These are phyloP conservation scores for Phytoseiulus persimilis DNA, from an alignment of 2,888 invertebrate genomes.

Conservation along the genomic window DNA sequence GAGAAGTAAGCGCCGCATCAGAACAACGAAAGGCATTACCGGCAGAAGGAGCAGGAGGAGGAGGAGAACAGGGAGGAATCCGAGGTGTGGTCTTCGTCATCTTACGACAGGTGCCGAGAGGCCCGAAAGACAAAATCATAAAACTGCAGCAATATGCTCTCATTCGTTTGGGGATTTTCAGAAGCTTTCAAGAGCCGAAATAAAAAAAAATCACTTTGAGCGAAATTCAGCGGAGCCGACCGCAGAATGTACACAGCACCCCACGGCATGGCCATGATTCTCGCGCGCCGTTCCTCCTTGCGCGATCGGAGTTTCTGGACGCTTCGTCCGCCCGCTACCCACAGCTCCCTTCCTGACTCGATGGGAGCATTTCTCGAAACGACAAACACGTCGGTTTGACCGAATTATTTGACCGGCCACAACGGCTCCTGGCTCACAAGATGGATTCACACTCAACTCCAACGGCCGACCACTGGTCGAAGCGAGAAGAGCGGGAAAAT, in stretches of 20 bases:
- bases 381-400: no score
- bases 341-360: no score
- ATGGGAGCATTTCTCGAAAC: no score
- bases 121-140: not conserved
- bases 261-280: no score
- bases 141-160: not conserved
- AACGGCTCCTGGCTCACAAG: not conserved
- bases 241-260: no score
- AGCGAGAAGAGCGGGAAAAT: not conserved
- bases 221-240: not conserved
- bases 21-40: not conserved
- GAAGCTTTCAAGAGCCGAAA: not conserved
- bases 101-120: not conserved
- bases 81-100: conserved; percentile 5
- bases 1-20: not conserved
- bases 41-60: not conserved
- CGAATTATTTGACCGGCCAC: no score
- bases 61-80: conserved; percentile 5
- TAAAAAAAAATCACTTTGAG: not conserved
- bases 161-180: not conserved
- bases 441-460: not conserved
- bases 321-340: no score
- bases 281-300: no score
- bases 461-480: not conserved
- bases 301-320: no score